Evolutionary conservation across 2,113 vertebrate genomes (phyloP), one percentile per base, ranked within the genome.

Genomic region (Periophthalmodon schlosseri): DNA sequence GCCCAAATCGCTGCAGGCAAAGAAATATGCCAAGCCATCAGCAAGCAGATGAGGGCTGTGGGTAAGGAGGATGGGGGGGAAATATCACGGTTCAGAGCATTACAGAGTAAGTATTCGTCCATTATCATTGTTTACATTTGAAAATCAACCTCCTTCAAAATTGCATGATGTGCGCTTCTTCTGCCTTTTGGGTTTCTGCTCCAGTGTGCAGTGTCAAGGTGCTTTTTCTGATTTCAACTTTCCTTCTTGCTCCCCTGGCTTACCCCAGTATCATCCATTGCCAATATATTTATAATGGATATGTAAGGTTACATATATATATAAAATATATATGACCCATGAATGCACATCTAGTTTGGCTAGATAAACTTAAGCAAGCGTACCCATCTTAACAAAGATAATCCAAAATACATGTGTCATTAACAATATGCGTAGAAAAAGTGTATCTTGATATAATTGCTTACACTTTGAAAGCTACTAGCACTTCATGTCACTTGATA

Each of bases 21-120:
- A 92, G 98, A 99, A 88, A 95, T 99, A 81, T 99, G 98, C 89
- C 97, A 98, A 91, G 98, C 98, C 81, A 98, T 99, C 91, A 94
- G 94, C 84, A 99, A 98, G 87, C 98, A 99, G 84, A 99, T 99
- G 97, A 98, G 97, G 93, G 96, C 96, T 89, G 96, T 99, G 88
- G 98, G 98, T 99, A 93, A 98, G 97, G 89, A 91, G 89, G 89
- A 93, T 86, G 89, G 92, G 92, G 93, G 92, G 91, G 91, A 92
- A 91, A 88, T 94, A 66, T 92, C 93, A 90, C 89, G 91, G 86
- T 93, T 94, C 93, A 93, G 90, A 94, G 91, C 90, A 86, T 83
- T 93, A 71, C 93, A 94, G 92, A 94, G 91, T 93, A 93, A 94
- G 93, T 93, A 94, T 86, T 89, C 82, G 88, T 91, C 88, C 78